These are phyloP conservation scores for Pangasius sanitwongsei DNA, from an alignment of 2,797 vertebrate genomes.

Conservation along the genomic window DNA sequence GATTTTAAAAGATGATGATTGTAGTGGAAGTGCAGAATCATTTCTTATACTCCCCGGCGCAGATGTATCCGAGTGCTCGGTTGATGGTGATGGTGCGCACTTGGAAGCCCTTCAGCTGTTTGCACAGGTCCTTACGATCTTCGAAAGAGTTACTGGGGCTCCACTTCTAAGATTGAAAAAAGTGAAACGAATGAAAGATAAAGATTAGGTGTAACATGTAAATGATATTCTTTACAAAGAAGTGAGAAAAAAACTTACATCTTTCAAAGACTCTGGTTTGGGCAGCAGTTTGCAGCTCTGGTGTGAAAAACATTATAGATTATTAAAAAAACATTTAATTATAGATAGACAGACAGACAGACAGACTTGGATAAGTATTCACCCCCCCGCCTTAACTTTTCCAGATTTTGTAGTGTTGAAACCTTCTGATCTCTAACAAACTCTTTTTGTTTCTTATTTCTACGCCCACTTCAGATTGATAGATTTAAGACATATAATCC, in stretches of 20 bases:
- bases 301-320: constrained; percentile 1
- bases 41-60: constrained; percentile 66
- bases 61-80: constrained; percentile 79
- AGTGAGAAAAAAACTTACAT: neutral
- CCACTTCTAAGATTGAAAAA: constrained; percentile 11
- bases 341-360: neutral
- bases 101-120: constrained; percentile 77
- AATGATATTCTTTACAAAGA: neutral
- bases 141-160: constrained; percentile 53
- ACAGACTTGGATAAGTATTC: neutral
- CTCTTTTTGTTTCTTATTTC: neutral
- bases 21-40: constrained; percentile 45
- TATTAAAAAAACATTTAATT: neutral
- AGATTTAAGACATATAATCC: neutral
- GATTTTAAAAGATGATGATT: neutral
- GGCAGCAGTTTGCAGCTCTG: constrained; percentile 22
- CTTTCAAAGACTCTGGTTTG: neutral
- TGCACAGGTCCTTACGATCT: constrained; percentile 74
- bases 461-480: neutral
- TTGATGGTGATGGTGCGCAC: constrained; percentile 80
- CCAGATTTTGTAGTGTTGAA: neutral
- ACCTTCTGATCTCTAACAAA: neutral
- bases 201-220: neutral
- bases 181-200: neutral
- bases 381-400: neutral